A percentile compares a stretch with the other conserved stretches of the same genome.
phyloP scores from a whole-genome alignment of 2,888 invertebrate species.

The Phasia obesa region DNA sequence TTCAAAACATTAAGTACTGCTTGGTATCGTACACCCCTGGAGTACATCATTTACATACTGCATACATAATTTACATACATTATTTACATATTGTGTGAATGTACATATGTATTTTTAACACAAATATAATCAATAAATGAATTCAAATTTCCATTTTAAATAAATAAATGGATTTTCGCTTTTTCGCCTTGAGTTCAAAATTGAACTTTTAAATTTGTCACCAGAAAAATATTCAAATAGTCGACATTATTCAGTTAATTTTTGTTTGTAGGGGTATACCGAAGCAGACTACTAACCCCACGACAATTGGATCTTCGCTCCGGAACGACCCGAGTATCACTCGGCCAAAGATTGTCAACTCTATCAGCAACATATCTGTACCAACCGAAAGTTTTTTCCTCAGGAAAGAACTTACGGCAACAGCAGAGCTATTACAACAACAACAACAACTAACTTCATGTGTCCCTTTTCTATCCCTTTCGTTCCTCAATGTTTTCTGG shows the following conservation, averaged over 20 bases:
- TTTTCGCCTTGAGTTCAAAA: conserved; percentile 20
- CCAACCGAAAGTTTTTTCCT: too few relatives aligned
- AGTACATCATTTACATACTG: conserved; percentile 48
- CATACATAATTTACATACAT: conserved; percentile 51
- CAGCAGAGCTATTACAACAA: too few relatives aligned
- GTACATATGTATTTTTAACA: not conserved
- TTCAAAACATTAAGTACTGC: conserved; percentile 13
- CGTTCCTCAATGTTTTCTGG: too few relatives aligned
- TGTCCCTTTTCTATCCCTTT: too few relatives aligned
- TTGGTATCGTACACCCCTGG: not conserved
- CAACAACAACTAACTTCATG: too few relatives aligned
- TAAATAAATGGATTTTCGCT: not conserved
- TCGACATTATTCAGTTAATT: not conserved
- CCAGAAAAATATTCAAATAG: not conserved
- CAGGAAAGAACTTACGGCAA: too few relatives aligned
- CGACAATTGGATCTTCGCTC: too few relatives aligned
- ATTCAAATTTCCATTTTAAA: conserved; percentile 38
- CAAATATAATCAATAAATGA: conserved; percentile 33
- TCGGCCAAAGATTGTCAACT: too few relatives aligned
- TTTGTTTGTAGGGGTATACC: too few relatives aligned
- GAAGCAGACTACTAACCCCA: too few relatives aligned
- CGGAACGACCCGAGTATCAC: too few relatives aligned
- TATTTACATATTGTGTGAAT: conserved; percentile 37
- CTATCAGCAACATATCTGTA: too few relatives aligned
- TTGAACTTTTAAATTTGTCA: conserved; percentile 45